A percentile compares a stretch with the other conserved stretches of the same genome.
These are phyloP conservation scores for Amphimallon solstitiale DNA, from an alignment of 2,888 invertebrate genomes.

Conservation along the genomic window DNA sequence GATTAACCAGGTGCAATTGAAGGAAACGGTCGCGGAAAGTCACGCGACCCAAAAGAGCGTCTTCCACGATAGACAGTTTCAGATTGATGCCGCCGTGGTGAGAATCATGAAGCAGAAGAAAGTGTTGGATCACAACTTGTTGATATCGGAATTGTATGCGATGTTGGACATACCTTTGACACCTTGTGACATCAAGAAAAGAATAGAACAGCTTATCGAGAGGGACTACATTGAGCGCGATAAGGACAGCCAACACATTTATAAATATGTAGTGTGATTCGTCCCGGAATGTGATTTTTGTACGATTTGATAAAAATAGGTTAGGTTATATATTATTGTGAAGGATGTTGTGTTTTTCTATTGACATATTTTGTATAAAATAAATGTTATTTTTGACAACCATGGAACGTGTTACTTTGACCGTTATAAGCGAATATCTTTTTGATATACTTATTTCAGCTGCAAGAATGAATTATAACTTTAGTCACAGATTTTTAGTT, in stretches of 20 bases:
- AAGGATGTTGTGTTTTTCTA: no score
- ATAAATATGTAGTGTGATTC: conserved; percentile 96
- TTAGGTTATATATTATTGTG: no score
- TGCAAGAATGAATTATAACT: no score
- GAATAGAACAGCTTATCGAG: conserved; percentile 97
- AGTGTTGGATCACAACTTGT: conserved; percentile 89
- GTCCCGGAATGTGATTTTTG: no score
- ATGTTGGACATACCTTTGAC: conserved; percentile 98
- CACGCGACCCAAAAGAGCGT: conserved; percentile 95
- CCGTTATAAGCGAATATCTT: no score
- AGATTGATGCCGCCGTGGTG: conserved; percentile 98
- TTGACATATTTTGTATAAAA: no score
- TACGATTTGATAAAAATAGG: no score
- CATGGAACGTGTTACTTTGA: no score
- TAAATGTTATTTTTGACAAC: no score
- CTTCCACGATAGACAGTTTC: conserved; percentile 97
- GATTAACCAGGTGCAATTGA: conserved; percentile 93
- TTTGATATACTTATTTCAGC: no score
- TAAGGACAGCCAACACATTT: conserved; percentile 90
- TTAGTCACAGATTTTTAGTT: no score
- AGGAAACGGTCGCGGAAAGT: conserved; percentile 86
- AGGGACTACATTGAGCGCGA: conserved; percentile 98
- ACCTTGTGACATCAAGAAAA: conserved; percentile 96
- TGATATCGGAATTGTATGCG: conserved; percentile 94
- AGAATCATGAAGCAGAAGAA: conserved; percentile 99